phyloP scores from a whole-genome alignment of 2,888 invertebrate genomes.

The Drosophila stalkeri region DNA sequence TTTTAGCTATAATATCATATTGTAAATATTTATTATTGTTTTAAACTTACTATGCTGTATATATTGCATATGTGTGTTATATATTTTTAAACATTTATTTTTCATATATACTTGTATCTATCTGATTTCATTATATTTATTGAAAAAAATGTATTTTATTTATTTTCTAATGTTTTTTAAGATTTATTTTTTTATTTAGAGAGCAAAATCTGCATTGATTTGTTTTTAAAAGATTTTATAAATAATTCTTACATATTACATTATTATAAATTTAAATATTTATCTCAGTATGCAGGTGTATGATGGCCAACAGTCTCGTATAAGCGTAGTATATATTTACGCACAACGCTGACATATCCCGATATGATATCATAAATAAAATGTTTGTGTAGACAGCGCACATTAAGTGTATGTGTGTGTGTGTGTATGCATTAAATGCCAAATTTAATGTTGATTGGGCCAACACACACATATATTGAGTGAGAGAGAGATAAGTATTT shows the following conservation, averaged over 20 bases:
- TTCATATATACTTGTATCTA: not conserved
- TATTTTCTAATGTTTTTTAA: too few species aligned
- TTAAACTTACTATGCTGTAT: too few species aligned
- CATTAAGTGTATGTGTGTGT: not conserved
- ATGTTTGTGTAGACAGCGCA: conserved; percentile 11
- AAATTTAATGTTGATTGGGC: conserved; percentile 16
- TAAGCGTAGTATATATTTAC: conserved; percentile 14
- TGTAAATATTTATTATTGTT: not conserved
- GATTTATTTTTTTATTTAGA: too few species aligned
- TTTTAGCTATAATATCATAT: not conserved
- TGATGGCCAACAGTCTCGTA: not conserved
- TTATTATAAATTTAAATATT: too few species aligned
- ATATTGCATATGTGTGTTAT: not conserved
- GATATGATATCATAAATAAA: conserved; percentile 22
- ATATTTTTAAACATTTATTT: not conserved
- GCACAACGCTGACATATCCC: conserved; percentile 2
- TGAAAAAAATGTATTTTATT: too few species aligned
- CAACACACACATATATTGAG: not conserved
- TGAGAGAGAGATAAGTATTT: not conserved
- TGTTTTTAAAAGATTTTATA: too few species aligned
- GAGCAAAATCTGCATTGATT: too few species aligned
- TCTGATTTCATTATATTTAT: too few species aligned
- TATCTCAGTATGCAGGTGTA: not conserved
- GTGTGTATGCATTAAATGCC: conserved; percentile 6
- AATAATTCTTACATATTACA: too few species aligned